Percentiles rank a stretch among this genome's conserved stretches.
These are phyloP conservation scores for Caenorhabditis parvicauda DNA, from an alignment of 2,888 invertebrate species.

Conservation along the genomic window DNA sequence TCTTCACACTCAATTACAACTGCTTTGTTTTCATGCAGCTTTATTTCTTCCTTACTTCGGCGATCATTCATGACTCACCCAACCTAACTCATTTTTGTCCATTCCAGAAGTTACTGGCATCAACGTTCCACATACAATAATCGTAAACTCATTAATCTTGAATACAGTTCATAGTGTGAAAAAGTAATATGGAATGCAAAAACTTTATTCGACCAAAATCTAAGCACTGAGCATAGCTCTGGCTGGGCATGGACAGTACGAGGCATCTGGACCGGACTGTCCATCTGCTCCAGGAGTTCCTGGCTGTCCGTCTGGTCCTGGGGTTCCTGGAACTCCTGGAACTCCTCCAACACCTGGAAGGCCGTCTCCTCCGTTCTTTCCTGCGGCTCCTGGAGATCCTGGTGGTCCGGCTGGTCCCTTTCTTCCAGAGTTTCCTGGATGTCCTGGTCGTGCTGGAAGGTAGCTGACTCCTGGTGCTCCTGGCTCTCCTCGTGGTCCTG, in stretches of 20 bases:
- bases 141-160: too few relatives aligned
- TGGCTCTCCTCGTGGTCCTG: conserved; percentile 22
- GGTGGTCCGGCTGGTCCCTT: conserved; percentile 28
- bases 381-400: conserved; percentile 27
- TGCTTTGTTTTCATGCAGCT: too few relatives aligned
- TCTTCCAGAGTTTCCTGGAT: conserved; percentile 31
- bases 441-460: conserved; percentile 19
- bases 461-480: conserved; percentile 22
- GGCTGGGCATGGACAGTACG: conserved; percentile 28
- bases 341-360: conserved; percentile 24
- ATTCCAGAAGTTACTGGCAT: too few relatives aligned
- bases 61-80: too few relatives aligned
- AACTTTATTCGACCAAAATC: too few relatives aligned
- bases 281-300: conserved; percentile 30
- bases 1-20: too few relatives aligned
- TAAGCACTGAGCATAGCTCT: too few relatives aligned
- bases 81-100: too few relatives aligned
- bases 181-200: too few relatives aligned
- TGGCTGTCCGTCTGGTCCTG: conserved; percentile 26
- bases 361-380: conserved; percentile 20
- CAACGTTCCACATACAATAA: too few relatives aligned
- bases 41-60: too few relatives aligned
- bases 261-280: conserved; percentile 23
- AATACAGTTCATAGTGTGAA: too few relatives aligned
- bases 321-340: conserved; percentile 29